Base-by-base conservation (phyloP, 2,113 vertebrate genomes). In the Chaenocephalus aceratus region DNA sequence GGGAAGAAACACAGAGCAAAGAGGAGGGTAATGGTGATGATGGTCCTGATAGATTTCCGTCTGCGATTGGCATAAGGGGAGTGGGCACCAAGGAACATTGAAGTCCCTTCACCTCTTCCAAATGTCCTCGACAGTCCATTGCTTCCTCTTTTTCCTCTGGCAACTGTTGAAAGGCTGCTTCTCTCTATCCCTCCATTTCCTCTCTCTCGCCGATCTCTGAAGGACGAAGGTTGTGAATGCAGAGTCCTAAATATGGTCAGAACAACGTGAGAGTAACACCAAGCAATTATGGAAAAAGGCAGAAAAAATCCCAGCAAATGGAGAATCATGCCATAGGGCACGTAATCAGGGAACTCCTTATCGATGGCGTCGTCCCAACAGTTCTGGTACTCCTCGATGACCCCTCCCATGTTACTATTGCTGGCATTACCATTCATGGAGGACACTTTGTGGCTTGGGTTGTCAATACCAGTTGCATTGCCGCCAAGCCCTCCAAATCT, bases 301-400 rank as follows among this genome's bases (percentile, higher is more conserved):
- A 95, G 30, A 61, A 96, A 96, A 83, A 96, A 96, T 0, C 95
- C 95, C 15, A 96, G 77, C 15, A 95, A 62, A 76, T 96, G 96
- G 9, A 96, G 94, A 0, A 91, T 93, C 46, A 96, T 94, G 30
- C 95, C 95, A 58, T 96, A 96, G 1, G 96, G 96, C 16, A 96
- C 89, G 6, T 96, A 96, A 70, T 93, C 94, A 8, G 91, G 77
- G 64, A 96, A 95, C 75, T 96, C 96, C 16, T 90, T 91, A 79
- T 96, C 95, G 15, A 96, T 94, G 57, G 95, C 95, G 72, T 96
- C 96, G 9, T 96, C 96, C 95, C 95, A 96, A 86, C 96, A 96
- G 87, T 95, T 96, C 60, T 91, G 91, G 82, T 90, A 94, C 52
- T 88, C 85, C 44, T 92, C 93, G 57, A 60, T 57, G 1, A 51